These are phyloP conservation scores for Eristalis arbustorum DNA, from an alignment of 2,888 invertebrate genomes.

Conservation along the genomic window DNA sequence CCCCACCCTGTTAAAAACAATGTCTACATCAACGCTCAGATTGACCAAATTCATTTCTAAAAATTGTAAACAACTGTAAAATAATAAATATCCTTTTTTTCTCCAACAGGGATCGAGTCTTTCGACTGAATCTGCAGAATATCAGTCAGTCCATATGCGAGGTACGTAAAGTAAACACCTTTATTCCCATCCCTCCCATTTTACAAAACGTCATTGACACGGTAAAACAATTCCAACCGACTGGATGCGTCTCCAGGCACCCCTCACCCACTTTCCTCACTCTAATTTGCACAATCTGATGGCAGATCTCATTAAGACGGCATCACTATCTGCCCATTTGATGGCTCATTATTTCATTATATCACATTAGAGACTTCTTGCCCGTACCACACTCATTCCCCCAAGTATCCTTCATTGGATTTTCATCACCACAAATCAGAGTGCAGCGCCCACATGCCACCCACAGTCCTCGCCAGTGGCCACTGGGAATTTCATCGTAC, in stretches of 20 bases:
- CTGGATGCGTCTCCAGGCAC: background rate
- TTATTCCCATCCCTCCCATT: background rate
- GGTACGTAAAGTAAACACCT: conserved; percentile 80
- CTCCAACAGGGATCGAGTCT: conserved; percentile 85
- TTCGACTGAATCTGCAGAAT: conserved; percentile 84
- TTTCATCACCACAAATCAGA: conserved; percentile 37
- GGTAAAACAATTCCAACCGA: background rate
- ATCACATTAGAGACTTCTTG: conserved; percentile 47
- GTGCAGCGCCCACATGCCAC: background rate
- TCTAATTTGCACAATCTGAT: conserved; percentile 31
- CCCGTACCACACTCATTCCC: conserved; percentile 22
- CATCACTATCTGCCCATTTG: conserved; percentile 59
- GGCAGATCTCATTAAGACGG: conserved; percentile 57
- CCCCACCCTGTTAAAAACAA: too few species aligned
- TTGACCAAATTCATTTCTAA: too few species aligned
- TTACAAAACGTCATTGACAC: background rate
- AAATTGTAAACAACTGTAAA: too few species aligned
- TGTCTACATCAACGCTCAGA: too few species aligned
- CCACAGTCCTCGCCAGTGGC: conserved; percentile 35
- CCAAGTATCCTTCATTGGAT: conserved; percentile 54
- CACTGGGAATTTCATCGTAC: conserved; percentile 49
- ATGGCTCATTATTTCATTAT: conserved; percentile 67
- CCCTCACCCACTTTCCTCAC: background rate
- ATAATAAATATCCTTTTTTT: conserved; percentile 58
- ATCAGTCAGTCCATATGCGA: conserved; percentile 86